Evolutionary conservation across 2,797 vertebrate species (phyloP), one percentile per base, ranked within the genome.

Genomic region (Lophius americanus): DNA sequence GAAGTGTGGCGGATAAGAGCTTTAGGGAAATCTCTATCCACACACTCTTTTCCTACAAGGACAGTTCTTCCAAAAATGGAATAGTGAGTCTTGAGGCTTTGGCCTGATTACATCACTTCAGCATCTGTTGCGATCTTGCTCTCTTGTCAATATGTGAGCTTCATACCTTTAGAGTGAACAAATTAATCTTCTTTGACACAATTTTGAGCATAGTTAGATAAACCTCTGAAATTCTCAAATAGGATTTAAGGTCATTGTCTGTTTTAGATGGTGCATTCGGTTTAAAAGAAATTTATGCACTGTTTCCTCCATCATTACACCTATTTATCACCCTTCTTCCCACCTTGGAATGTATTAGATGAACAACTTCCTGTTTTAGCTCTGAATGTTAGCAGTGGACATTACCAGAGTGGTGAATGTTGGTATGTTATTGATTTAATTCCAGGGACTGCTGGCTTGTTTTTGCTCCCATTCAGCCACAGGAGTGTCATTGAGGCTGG

Each of bases 1-100:
- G 57, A 76, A 77, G 71, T 66, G 50, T 51, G 65, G 47, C 73
- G 75, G 76, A 84, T 83, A 75, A 78, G 82, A 75, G 72, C 83
- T 86, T 63, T 44, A 62, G 78, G 81, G 71, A 84, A 78, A 81
- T 76, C 51, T 78, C 59, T 47, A 46, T 81, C 68, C 76, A 77
- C 37, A 62, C 65, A 64, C 56, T 71, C 61, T 75, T 79, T 76
- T 64, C 60, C 75, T 63, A 70, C 67, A 64, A 85, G 61, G 62
- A 62, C 60, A 47, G 33, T 81, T 65, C 57, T 66, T 66, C 81
- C 71, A 70, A 73, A 84, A 84, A 78, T 64, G 66, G 61, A 78
- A 23, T 70, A 60, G 51, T 64, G 60, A 84, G 68, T 67, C 68
- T 54, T 7, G 65, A 77, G 64, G 69, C 36, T 52, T 65, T 72